These are phyloP conservation scores for Oplegnathus fasciatus DNA, from an alignment of 2,113 vertebrate genomes.

Conservation along the genomic window DNA sequence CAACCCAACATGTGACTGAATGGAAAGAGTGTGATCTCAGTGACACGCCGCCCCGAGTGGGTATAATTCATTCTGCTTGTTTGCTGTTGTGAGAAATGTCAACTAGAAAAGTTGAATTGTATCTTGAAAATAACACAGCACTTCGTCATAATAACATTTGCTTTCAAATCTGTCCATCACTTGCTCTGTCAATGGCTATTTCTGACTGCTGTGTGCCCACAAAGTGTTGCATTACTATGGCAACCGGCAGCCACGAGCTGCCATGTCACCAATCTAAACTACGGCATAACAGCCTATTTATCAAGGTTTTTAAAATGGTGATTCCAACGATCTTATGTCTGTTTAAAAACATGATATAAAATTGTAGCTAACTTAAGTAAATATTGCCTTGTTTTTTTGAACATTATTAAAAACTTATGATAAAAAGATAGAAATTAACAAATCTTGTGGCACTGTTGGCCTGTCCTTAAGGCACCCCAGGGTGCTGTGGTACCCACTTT, in stretches of 20 bases:
- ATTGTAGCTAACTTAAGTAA: not conserved
- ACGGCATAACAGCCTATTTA: not conserved
- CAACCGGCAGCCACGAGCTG: conserved; percentile 18
- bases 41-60: not conserved
- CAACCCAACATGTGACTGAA: not conserved
- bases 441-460: not conserved
- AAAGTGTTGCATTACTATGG: conserved; percentile 35
- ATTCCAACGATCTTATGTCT: not conserved
- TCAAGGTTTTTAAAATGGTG: not conserved
- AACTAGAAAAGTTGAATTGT: not conserved
- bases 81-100: not conserved
- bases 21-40: not conserved
- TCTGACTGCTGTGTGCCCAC: conserved; percentile 41
- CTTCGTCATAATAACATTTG: not conserved
- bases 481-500: not conserved
- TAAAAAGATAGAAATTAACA: not conserved
- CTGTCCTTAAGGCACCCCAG: not conserved
- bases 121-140: not conserved
- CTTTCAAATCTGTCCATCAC: not conserved
- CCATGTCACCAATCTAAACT: conserved; percentile 8
- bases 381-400: not conserved
- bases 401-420: not conserved
- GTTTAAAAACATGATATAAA: not conserved
- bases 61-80: not conserved
- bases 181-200: conserved; percentile 19